phyloP scores from a whole-genome alignment of 2,113 vertebrate genomes.

The Labeo rohita region DNA sequence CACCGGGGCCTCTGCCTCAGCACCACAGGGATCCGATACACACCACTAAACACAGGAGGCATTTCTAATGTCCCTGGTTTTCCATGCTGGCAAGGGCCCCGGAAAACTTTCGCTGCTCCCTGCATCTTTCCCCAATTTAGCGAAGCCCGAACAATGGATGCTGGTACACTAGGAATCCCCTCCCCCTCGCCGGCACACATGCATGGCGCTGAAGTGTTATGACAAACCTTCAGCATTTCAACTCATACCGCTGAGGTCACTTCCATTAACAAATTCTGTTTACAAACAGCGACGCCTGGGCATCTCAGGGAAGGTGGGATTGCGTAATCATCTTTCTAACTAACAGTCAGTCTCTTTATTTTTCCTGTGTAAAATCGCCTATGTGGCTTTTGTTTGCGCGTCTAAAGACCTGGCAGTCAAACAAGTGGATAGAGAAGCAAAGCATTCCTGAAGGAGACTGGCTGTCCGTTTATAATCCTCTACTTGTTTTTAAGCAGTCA shows the following conservation, averaged over 20 bases:
- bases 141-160: constrained; percentile 14
- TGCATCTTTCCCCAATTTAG: neutral
- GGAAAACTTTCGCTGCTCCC: constrained; percentile 8
- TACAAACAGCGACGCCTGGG: constrained; percentile 16
- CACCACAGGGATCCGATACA: neutral
- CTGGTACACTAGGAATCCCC: constrained; percentile 19
- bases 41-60: neutral
- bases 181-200: constrained; percentile 11
- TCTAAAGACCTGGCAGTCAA: neutral
- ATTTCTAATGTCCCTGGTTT: constrained; percentile 2
- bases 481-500: constrained; percentile 2
- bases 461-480: constrained; percentile 5
- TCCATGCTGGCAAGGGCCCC: neutral
- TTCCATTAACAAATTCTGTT: constrained; percentile 3
- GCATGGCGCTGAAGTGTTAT: constrained; percentile 19
- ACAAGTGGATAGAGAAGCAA: constrained; percentile 15
- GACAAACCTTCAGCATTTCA: constrained; percentile 29
- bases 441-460: constrained; percentile 33
- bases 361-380: constrained; percentile 10
- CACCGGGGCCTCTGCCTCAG: constrained; percentile 16
- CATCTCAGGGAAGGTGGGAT: neutral
- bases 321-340: neutral
- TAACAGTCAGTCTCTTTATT: constrained; percentile 24
- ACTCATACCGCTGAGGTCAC: neutral
- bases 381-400: neutral